Base-by-base conservation (phyloP, 64 coral and sea anemone species). In the Pachyseris speciosa region DNA sequence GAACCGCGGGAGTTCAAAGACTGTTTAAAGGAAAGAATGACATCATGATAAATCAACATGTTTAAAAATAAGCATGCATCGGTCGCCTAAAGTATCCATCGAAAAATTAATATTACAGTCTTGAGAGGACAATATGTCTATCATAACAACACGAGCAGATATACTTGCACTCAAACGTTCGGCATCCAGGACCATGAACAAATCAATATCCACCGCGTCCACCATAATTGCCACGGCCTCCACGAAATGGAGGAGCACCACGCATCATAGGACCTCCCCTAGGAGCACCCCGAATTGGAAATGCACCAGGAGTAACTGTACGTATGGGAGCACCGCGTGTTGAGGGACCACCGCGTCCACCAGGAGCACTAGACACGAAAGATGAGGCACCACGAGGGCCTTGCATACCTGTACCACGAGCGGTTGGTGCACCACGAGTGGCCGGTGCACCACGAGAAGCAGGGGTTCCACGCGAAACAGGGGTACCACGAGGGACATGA, bases 261-360 rank as follows among this genome's bases (percentile, higher is more conserved):
- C 77, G 77, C 77, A 81, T 63, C 30, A 81, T 11, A 40, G 53
- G 49, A 17, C 34, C 27, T 2, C 77, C 77, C 34, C 77, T 37
- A 0, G 52, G 32, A 9, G 77, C 52, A 63, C 77, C 77, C 38
- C 77, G 77, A 40, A 33, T 79, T 11, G 26, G 39, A 47, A 25
- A 22, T 64, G 5, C 59, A 27, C 64, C 64, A 26, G 67, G 36
- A 22, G 67, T 71, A 7, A 71, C 22, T 15, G 67, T 20, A 71
- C 67, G 33, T 71, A 71, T 71, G 2, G 89, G 79, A 15, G 55
- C 32, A 9, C 88, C 89, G 51, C 27, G 77, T 15, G 65, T 58
- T 26, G 74, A 12, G 9, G 31, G 29, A 16, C 9, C 16, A 55
- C 75, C 75, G 57, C 75, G 47, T 2, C 27, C 22, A 74, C 34